Evolutionary conservation across 1,140 invertebrate species (phyloP), one percentile per base, ranked within the genome.

Genomic region (Drosophila biarmipes): DNA sequence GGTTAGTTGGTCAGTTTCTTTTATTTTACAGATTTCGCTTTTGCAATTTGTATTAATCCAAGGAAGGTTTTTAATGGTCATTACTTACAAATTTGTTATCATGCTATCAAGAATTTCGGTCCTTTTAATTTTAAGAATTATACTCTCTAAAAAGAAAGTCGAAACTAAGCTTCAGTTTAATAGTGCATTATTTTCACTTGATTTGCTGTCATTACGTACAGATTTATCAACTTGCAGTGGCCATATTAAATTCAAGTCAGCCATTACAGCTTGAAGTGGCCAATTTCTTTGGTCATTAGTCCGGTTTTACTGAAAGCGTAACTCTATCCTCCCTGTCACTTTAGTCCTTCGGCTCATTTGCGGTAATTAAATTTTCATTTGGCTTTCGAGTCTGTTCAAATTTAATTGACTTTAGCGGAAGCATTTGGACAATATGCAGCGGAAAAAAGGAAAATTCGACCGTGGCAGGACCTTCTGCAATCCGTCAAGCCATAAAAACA

Each of bases 311-410:
- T 51, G 19, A 54, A 43, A 29, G n/a, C 61, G 52, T 51, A 51
- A 53, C 57, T 21, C 37, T 14, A 63, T 6, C 29, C 37, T 24
- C 31, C 38, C n/a, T 21, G 11, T 35, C n/a, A 1, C 27, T 21
- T 19, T 17, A 21, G 24, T 46, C 24, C 48, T 57, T 43, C 29
- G 56, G 58, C 78, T 79, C 84, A 87, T 87, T 87, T 87, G 75
- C 82, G 84, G 84, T 87, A 89, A 87, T 87, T 87, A 87, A 89
- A 87, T 67, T 89, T 87, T 79, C 84, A 87, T 87, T 89, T 82
- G 48, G 62, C 58, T 45, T 24, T 63, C 82, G 56, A 61, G 58
- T 82, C 58, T 61, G 84, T 63, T 78, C 73, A 78, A 87, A 87
- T 87, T 82, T 87, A 89, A 87, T 87, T 87, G 82, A 79, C 82